Evolutionary conservation across 2,888 invertebrate species (phyloP).

Genomic region (Dugesia japonica): DNA sequence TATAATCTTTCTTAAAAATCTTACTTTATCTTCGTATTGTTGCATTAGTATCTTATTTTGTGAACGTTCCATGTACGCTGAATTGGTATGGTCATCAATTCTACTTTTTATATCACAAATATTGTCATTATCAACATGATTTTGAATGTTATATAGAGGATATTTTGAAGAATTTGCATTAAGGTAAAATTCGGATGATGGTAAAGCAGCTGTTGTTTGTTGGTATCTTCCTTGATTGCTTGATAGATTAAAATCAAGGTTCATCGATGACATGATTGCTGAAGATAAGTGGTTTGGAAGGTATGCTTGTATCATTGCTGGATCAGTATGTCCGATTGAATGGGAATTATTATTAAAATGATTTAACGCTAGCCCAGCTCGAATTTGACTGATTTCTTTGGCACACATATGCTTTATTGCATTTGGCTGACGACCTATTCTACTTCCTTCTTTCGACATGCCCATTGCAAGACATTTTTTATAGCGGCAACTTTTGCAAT

Average conservation of each 20-base stretch:
- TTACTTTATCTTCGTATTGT: constrained; percentile 1
- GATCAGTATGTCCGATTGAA: constrained; percentile 12
- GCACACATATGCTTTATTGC: constrained; percentile 31
- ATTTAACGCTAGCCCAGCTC: background rate
- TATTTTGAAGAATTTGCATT: background rate
- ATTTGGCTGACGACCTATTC: constrained; percentile 30
- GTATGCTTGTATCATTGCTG: background rate
- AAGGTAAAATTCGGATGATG: background rate
- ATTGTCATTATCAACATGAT: background rate
- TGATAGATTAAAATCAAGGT: background rate
- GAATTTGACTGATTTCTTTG: constrained; percentile 29
- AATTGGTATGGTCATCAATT: background rate
- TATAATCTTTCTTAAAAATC: no score
- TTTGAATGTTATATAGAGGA: background rate
- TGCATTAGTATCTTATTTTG: background rate
- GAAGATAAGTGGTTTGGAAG: background rate
- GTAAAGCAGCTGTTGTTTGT: background rate
- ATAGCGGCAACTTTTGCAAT: constrained; percentile 46
- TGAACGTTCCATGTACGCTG: background rate
- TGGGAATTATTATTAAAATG: constrained; percentile 20
- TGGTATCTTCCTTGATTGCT: background rate
- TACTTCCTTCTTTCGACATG: constrained; percentile 41
- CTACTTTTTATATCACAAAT: background rate
- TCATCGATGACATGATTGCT: background rate
- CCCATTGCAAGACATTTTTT: constrained; percentile 43